Conservation (phyloP, 1,140 invertebrate genomes). For the Reticulitermes speratus region DNA sequence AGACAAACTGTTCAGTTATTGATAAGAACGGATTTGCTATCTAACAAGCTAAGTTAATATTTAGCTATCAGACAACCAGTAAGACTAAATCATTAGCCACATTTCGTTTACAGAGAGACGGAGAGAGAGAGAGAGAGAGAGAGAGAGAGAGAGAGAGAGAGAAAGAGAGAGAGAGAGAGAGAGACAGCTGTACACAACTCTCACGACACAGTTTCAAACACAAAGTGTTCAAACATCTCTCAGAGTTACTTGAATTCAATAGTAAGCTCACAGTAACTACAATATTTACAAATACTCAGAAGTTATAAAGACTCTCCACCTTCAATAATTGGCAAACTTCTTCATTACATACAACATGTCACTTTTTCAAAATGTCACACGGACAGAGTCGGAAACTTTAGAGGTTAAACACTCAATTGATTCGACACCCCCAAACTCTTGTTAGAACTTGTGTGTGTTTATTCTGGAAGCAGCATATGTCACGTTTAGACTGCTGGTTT, state of each 20-base stretch:
- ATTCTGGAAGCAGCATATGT: neutral
- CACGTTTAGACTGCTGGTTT: neutral
- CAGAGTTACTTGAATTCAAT: neutral
- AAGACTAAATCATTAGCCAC: neutral
- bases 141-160: too few species aligned
- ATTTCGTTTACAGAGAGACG: neutral
- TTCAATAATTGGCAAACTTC: neutral
- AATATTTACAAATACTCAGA: neutral
- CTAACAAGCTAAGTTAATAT: neutral
- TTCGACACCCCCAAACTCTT: neutral
- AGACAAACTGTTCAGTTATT: too few species aligned
- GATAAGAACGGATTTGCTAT: neutral
- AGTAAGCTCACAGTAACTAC: neutral
- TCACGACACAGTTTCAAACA: neutral
- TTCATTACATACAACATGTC: neutral
- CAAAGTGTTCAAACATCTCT: neutral
- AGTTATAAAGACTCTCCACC: neutral
- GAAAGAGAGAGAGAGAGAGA: too few species aligned
- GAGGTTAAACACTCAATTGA: neutral
- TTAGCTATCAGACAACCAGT: neutral
- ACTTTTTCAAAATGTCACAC: neutral
- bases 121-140: too few species aligned
- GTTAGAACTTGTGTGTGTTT: neutral
- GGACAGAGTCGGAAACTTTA: neutral
- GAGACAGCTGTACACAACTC: neutral